Base-by-base conservation (phyloP, 2,797 vertebrate genomes). In the Pampus argenteus region DNA sequence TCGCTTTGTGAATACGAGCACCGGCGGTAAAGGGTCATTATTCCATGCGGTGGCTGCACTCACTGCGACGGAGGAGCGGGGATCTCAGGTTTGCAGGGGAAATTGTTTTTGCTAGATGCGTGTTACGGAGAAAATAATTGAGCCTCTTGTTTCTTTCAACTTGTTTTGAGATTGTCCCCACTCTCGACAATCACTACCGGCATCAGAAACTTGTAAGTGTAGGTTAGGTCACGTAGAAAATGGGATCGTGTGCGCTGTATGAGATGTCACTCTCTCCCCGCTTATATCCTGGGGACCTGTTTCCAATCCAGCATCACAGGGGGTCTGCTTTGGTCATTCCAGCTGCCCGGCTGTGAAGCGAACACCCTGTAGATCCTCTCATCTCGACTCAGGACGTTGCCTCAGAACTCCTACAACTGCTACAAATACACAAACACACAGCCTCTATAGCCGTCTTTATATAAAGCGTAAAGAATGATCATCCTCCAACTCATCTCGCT, bases 271-370 rank as follows among this genome's bases (percentile, higher is more conserved):
- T 47, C 31, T 44, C 49, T 59, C 40, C 28, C 9, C 7, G 10
- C 20, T 20, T 7, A 23, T 62, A 57, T 54, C 60, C 48, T 10
- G 17, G 40, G 54, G 40, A 10, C 25, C n/a, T 1, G 5, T 57
- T 76, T 78, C 47, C 56, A 63, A 63, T 66, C 59, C 66, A 55
- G 57, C 70, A 66, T 38, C 61, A 70, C 61, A 36, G 44, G 38
- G 49, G 50, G 28, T 66, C 48, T 42, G 55, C 55, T 66, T 51
- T 67, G 62, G 74, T 79, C 66, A 62, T 71, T 71, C 68, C 11
- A 23, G 36, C 66, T 65, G 31, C 55, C 62, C 25, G 40, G 23
- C 60, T 72, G 52, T 64, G 20, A 70, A 71, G 71, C 59, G 36
- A 18, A 29, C 40, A 60, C 11, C 18, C 42, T 54, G 58, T 55